Base-by-base conservation (phyloP, 2,888 invertebrate genomes). In the Orchestes rusci region DNA sequence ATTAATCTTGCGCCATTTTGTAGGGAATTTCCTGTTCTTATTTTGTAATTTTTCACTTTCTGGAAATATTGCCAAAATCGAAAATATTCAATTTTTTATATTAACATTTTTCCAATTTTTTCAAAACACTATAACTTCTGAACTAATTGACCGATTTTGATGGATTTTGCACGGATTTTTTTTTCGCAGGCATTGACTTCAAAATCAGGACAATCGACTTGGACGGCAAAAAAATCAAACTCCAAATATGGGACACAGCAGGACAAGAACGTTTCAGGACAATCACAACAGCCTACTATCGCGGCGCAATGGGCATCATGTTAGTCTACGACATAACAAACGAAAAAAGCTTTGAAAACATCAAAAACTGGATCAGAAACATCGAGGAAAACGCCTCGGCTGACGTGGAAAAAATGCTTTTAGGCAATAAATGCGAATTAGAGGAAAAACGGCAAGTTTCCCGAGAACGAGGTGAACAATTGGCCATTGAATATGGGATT, bases 271-370 rank as follows among this genome's bases (percentile, higher is more conserved):
- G 97, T 64, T 99, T 99, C 75, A 81, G 96, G 59, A 99, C 97
- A 52, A 99, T 99, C 59, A 99, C 97, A 42, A 99, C 97, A 48
- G 96, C 97, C n/a, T 99, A 99, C 68, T 99, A 99, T 72, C 81
- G 99, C 58, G 99, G 97, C 37, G 97, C 97, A 31, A 99, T 99
- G 96, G 99, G 99, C 50, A 99, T 99, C 57, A 95, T 97, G 93
- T 77, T 97, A 55, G 96, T 96, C 28, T 99, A 99, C 70, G 99
- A 99, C 71, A 96, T 99, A 57, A 97, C 97, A 59, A 96, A 95
- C 73, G 96, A 95, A 66, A 96, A 96, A 72, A 95, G 94, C 59
- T 97, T 99, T 73, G 93, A 97, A 70, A 97, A 97, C 67, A 97
- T 99, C 45, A 92, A 95, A 67, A 97, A 97, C 69, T 99, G 97